A percentile compares a stretch with the other conserved stretches of the same genome.
Conservation (phyloP, 2,888 invertebrate species). For the Pollenia labialis region DNA sequence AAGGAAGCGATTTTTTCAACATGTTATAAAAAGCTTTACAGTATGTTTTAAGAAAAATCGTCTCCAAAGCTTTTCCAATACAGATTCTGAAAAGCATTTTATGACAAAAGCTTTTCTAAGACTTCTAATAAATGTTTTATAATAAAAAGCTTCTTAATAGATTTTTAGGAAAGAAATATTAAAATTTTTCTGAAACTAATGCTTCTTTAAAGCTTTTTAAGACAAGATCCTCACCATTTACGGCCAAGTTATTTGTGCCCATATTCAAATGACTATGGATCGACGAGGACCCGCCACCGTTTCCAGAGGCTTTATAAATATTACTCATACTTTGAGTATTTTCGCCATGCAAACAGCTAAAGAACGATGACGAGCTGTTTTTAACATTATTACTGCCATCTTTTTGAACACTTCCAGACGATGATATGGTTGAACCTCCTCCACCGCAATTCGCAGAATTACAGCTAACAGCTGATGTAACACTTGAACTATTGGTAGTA, state of each 20-base stretch:
- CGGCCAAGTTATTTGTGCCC: conserved; percentile 40
- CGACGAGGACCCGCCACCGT: conserved; percentile 21
- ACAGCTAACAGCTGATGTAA: conserved; percentile 73
- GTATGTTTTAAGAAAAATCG: too few relatives aligned
- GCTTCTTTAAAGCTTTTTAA: too few relatives aligned
- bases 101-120: too few relatives aligned
- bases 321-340: conserved; percentile 84
- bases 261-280: conserved; percentile 50
- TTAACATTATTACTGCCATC: conserved; percentile 80
- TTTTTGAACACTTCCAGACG: conserved; percentile 66
- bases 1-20: too few relatives aligned
- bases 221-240: conserved; percentile 34
- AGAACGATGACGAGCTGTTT: conserved; percentile 83
- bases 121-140: too few relatives aligned
- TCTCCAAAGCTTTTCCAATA: too few relatives aligned
- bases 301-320: conserved; percentile 80
- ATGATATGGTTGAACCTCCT: conserved; percentile 3
- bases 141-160: too few relatives aligned
- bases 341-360: conserved; percentile 84
- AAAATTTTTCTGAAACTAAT: too few relatives aligned
- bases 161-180: too few relatives aligned
- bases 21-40: too few relatives aligned
- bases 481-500: conserved; percentile 74
- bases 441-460: conserved; percentile 69
- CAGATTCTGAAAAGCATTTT: too few relatives aligned